These are phyloP conservation scores for Gonioctena quinquepunctata DNA, from an alignment of 1,140 invertebrate genomes.

Conservation along the genomic window DNA sequence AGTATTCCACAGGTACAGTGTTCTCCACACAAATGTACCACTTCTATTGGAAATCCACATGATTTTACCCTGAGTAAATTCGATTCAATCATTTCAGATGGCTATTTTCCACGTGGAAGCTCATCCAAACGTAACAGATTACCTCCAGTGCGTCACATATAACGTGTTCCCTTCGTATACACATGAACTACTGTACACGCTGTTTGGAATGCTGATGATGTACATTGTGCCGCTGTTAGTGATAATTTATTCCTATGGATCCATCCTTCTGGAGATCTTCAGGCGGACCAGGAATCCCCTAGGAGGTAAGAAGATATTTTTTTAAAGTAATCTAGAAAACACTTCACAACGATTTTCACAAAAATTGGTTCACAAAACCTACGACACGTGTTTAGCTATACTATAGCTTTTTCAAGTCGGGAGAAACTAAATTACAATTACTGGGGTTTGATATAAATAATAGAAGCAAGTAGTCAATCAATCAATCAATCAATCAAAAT, in stretches of 20 bases:
- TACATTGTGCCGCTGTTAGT: slow-evolving; percentile 82
- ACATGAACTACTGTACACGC: slow-evolving; percentile 74
- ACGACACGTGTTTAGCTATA: too few relatives aligned
- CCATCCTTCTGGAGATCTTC: slow-evolving; percentile 81
- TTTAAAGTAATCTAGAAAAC: too few relatives aligned
- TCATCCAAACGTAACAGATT: slow-evolving; percentile 76
- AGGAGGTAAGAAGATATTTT: slow-evolving; percentile 56
- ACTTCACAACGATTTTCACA: too few relatives aligned
- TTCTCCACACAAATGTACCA: too few relatives aligned
- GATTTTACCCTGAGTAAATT: not conserved
- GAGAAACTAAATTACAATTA: too few relatives aligned
- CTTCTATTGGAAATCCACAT: not conserved
- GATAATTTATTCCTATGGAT: slow-evolving; percentile 84
- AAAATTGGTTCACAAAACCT: too few relatives aligned
- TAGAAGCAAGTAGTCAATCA: too few relatives aligned
- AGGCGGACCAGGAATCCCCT: slow-evolving; percentile 62
- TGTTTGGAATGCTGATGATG: slow-evolving; percentile 81
- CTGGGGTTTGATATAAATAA: too few relatives aligned
- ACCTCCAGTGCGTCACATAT: slow-evolving; percentile 81
- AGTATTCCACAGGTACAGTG: slow-evolving; percentile 86
- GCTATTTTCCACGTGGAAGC: slow-evolving; percentile 79
- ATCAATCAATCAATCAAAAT: too few relatives aligned
- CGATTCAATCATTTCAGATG: slow-evolving; percentile 58
- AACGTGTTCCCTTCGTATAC: slow-evolving; percentile 68
- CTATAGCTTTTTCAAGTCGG: too few relatives aligned